Conservation (phyloP, 2,888 invertebrate genomes). For the Euplexia lucipara region DNA sequence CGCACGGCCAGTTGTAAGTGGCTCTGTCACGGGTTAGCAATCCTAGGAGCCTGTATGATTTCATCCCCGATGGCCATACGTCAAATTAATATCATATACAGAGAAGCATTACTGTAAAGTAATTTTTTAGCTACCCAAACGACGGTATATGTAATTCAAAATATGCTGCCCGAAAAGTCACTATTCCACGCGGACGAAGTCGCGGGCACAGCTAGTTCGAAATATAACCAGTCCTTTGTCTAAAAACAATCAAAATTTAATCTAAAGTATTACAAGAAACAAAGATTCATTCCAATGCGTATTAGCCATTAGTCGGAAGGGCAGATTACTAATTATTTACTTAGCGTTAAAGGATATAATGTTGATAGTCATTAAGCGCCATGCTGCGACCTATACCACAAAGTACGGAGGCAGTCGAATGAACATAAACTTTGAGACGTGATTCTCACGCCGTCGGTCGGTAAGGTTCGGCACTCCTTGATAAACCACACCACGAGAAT, state of each 20-base stretch:
- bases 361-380: constrained; percentile 27
- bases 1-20: too few relatives aligned
- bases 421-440: constrained; percentile 29
- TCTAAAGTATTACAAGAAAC: not conserved
- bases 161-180: too few relatives aligned
- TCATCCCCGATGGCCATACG: too few relatives aligned
- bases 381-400: constrained; percentile 21
- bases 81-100: too few relatives aligned
- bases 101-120: too few relatives aligned
- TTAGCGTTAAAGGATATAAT: constrained; percentile 19
- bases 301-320: not conserved
- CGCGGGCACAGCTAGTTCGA: too few relatives aligned
- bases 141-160: too few relatives aligned
- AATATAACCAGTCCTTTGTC: not conserved
- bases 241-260: not conserved
- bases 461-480: constrained; percentile 51
- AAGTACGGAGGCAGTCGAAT: constrained; percentile 13
- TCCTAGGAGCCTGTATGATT: too few relatives aligned
- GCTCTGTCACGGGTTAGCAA: too few relatives aligned
- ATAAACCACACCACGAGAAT: constrained; percentile 32
- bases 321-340: constrained; percentile 21
- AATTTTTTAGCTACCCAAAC: too few relatives aligned
- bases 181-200: too few relatives aligned
- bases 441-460: constrained; percentile 57
- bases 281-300: constrained; percentile 5